Evolutionary conservation across 2,888 invertebrate species (phyloP), one percentile per base, ranked within the genome.

Genomic region (Pasiphila rectangulata): DNA sequence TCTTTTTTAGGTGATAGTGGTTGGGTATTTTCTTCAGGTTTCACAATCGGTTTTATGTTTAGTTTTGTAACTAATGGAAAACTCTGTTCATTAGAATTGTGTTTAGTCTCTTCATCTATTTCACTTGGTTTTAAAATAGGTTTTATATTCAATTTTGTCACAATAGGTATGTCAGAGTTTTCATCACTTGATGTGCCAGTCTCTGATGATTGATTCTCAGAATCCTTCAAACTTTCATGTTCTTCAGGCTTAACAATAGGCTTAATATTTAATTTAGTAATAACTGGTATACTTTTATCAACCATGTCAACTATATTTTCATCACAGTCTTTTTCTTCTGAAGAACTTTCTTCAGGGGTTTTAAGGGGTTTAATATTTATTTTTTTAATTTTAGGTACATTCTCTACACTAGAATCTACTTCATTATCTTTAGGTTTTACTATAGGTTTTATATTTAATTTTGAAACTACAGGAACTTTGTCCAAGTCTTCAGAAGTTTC

Each of bases 131-230:
- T 86, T 36, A 81, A 54, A 47, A 91, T 79, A 2, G 91, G 90
- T 75, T 91, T 91, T 51, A 91, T 91, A 53, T 90, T 91, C 36
- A 91, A 70, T 76, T 91, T 91, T 57, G 90, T 89, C 51, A 86
- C 79, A 64, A 84, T 65, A 56, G 87, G 87, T 78, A 87, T 83
- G 51, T 85, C 86, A 53, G 66, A 66, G 67, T 87, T 85, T 46
- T 87, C 87, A 75, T 88, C 86, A 75, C 85, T 86, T 51, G 87
- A 86, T 60, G 76, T 85, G 51, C 82, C 80, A 60, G 84, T 85
- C 72, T 86, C 86, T 56, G 84, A 84, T 53, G 85, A 83, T 60
- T 82, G 83, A 63, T 83, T 86, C 62, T 83, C 86, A 51, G 79
- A 77, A 70, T 85, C 80, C 66, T 83, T 83, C 59, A 67, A 67